Evolutionary conservation across 2,888 invertebrate species (phyloP).

Genomic region (Tetragonisca angustula): DNA sequence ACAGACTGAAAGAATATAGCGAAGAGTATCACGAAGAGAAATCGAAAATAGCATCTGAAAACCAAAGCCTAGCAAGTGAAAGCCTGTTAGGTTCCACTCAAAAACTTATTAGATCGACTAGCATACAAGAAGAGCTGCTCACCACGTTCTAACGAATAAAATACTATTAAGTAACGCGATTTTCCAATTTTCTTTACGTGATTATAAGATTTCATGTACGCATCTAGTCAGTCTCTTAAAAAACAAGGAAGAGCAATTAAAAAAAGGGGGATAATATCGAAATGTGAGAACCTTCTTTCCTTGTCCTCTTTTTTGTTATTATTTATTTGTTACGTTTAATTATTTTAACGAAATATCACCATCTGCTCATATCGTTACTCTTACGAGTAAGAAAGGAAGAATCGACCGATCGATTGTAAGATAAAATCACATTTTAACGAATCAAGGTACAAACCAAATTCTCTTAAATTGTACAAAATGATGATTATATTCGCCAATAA

Average conservation of each 20-base stretch:
- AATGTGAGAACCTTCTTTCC: slow-evolving; percentile 70
- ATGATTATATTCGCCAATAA: slow-evolving; percentile 66
- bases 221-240: slow-evolving; percentile 68
- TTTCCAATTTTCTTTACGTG: slow-evolving; percentile 77
- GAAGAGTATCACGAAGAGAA: slow-evolving; percentile 92
- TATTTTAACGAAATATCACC: slow-evolving; percentile 65
- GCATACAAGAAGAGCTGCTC: slow-evolving; percentile 93
- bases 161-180: slow-evolving; percentile 68
- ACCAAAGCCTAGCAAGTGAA: slow-evolving; percentile 86
- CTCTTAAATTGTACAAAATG: slow-evolving; percentile 69
- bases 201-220: slow-evolving; percentile 61
- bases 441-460: slow-evolving; percentile 49
- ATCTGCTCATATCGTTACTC: slow-evolving; percentile 34
- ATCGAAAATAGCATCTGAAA: slow-evolving; percentile 86
- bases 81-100: slow-evolving; percentile 85
- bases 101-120: slow-evolving; percentile 90
- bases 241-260: slow-evolving; percentile 48
- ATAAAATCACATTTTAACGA: slow-evolving; percentile 42
- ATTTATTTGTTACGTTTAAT: slow-evolving; percentile 81
- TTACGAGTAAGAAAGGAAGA: slow-evolving; percentile 29
- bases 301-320: slow-evolving; percentile 79
- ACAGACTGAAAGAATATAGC: slow-evolving; percentile 92
- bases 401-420: slow-evolving; percentile 46
- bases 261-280: slow-evolving; percentile 48
- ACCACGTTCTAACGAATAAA: slow-evolving; percentile 83